phyloP scores from a whole-genome alignment of 2,113 vertebrate species.

The Nothoprocta pentlandii region DNA sequence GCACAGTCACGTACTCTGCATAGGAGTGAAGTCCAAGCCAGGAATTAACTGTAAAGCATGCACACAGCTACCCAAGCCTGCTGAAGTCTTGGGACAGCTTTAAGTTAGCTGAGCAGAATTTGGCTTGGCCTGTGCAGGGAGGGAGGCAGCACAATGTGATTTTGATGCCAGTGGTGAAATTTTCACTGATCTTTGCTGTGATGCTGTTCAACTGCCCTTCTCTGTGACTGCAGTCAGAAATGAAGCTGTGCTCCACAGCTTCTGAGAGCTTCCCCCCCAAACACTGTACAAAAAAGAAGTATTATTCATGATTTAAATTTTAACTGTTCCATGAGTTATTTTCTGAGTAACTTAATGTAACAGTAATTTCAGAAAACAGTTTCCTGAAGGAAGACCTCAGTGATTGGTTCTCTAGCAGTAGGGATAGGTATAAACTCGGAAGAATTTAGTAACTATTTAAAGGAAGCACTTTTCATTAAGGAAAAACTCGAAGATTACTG shows the following conservation, averaged over 20 bases:
- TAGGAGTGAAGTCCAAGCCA: not conserved
- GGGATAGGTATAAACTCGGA: not conserved
- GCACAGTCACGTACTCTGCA: not conserved
- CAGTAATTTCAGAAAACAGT: not conserved
- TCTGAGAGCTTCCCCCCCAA: not conserved
- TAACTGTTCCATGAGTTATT: conserved; percentile 25
- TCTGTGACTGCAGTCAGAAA: not conserved
- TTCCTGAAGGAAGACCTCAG: not conserved
- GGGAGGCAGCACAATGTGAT: not conserved
- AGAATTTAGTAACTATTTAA: conserved; percentile 3
- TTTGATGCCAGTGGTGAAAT: conserved; percentile 10
- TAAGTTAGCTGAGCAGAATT: not conserved
- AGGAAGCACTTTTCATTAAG: not conserved
- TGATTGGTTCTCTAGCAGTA: not conserved
- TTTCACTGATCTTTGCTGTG: not conserved
- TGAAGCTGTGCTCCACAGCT: conserved; percentile 8
- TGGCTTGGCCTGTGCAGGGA: not conserved
- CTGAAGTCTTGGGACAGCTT: not conserved
- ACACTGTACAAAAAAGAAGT: not conserved
- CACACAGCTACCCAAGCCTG: not conserved
- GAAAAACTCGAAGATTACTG: conserved; percentile 3
- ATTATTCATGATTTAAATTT: not conserved
- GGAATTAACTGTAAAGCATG: not conserved
- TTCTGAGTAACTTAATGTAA: not conserved
- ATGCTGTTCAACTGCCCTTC: not conserved